Base-by-base conservation (phyloP, 2,113 vertebrate species). In the Geothlypis trichas region DNA sequence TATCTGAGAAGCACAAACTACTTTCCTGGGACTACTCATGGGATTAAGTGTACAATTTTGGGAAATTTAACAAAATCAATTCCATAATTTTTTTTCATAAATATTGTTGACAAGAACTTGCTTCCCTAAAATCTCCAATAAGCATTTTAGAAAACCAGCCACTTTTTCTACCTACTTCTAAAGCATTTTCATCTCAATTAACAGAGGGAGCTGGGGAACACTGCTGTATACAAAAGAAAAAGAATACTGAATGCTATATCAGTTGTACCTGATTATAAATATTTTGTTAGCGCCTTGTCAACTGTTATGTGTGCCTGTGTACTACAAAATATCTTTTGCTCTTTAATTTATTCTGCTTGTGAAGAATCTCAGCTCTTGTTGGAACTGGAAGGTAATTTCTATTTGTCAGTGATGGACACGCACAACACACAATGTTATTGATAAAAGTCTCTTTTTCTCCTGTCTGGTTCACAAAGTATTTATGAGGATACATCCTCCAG, bases 401-500 rank as follows among this genome's bases (percentile, higher is more conserved):
- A 15, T 83, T 87, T 46, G 20, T 11, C 2, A 2, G 17, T 77
- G 59, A 77, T 24, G 27, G 79, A 71, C 41, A 74, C 26, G 11
- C 68, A 67, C 26, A 63, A 33, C 27, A 74, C 5, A 31, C 17
- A 27, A 76, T 3, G 3, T 74, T 84, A 51, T 17, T 0, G 0
- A 67, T 39, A 86, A 7, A 23, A 35, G 26, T 4, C 8, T 68
- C 16, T 55, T 59, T 16, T 68, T 90, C 22, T 69, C 52, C 51
- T 65, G 37, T 15, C 62, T 33, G 33, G 17, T 14, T 62, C 59
- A 39, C 46, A 54, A 72, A 35, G 16, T 65, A 58, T 66, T 58
- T 77, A 33, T 39, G 23, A 33, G 19, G 21, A 22, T 84, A 22
- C 33, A 77, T 46, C 22, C 65, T 55, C 59, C 4, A 8, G 31